These are phyloP conservation scores for Callionymus lyra DNA, from an alignment of 2,113 vertebrate genomes.

Conservation along the genomic window DNA sequence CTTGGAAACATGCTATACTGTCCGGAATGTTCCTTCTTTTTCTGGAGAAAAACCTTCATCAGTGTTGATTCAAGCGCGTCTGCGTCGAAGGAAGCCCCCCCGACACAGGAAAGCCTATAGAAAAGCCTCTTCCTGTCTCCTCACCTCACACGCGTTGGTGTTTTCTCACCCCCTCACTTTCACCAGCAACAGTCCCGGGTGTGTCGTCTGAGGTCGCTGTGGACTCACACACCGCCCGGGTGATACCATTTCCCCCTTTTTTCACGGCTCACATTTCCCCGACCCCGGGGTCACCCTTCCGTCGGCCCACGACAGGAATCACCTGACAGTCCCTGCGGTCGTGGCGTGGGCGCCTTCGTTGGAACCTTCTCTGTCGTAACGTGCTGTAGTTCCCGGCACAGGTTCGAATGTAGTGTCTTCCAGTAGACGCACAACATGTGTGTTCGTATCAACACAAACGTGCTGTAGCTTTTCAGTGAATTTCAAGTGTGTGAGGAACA, in stretches of 20 bases:
- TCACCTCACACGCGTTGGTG: slow-evolving; percentile 59
- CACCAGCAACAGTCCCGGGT: slow-evolving; percentile 41
- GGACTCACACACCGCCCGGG: slow-evolving; percentile 19
- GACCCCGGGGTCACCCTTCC: slow-evolving; percentile 56
- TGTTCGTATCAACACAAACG: slow-evolving; percentile 13
- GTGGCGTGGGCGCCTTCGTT: slow-evolving; percentile 23
- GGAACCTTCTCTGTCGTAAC: slow-evolving; percentile 21
- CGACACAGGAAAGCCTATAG: slow-evolving; percentile 68
- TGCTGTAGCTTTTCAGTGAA: slow-evolving; percentile 10
- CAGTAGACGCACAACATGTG: slow-evolving; percentile 14
- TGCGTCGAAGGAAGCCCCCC: slow-evolving; percentile 53
- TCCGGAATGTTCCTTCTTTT: not conserved
- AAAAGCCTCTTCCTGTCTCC: slow-evolving; percentile 57
- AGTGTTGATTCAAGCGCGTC: slow-evolving; percentile 32
- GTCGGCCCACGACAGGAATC: slow-evolving; percentile 49
- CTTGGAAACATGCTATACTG: not conserved
- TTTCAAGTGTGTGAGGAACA: not conserved
- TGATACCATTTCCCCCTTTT: not conserved
- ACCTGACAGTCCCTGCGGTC: slow-evolving; percentile 35
- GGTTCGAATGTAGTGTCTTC: slow-evolving; percentile 20
- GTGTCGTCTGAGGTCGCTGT: slow-evolving; percentile 29
- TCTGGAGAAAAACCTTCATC: slow-evolving; percentile 7
- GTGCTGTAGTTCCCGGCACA: slow-evolving; percentile 21
- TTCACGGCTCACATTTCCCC: slow-evolving; percentile 19
- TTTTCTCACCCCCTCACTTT: slow-evolving; percentile 67